phyloP scores from a whole-genome alignment of 2,888 invertebrate species.

The Zaprionus bogoriensis region DNA sequence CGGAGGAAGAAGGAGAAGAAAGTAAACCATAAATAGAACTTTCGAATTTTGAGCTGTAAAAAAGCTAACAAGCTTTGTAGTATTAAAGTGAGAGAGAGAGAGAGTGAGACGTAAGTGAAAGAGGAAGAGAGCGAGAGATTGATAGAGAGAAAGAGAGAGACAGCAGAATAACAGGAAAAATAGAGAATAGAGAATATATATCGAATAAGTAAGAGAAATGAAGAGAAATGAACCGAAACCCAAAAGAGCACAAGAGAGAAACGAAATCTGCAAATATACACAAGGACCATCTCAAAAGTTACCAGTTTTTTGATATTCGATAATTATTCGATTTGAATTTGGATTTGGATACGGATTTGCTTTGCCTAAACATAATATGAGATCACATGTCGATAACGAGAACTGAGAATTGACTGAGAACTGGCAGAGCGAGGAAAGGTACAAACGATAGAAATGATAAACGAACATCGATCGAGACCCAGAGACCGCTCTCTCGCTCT shows the following conservation, averaged over 20 bases:
- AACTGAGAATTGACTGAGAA: constrained; percentile 9
- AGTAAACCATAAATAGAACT: constrained; percentile 1
- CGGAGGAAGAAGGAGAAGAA: constrained; percentile 20
- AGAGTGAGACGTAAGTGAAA: constrained; percentile 34
- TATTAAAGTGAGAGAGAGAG: constrained; percentile 16
- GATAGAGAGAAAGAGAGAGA: constrained; percentile 31
- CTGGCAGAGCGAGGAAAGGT: constrained; percentile 3
- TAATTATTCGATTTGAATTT: constrained; percentile 13
- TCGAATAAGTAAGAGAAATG: constrained; percentile 15
- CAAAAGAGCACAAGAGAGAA: constrained; percentile 29
- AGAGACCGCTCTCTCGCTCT: constrained; percentile 47
- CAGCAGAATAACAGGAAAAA: constrained; percentile 17
- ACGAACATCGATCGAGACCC: constrained; percentile 18
- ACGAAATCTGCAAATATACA: constrained; percentile 79
- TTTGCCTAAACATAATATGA: constrained; percentile 22
- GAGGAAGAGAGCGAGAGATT: constrained; percentile 40
- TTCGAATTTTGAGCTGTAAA: constrained; percentile 28
- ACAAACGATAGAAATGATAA: constrained; percentile 13
- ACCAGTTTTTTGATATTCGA: constrained; percentile 84
- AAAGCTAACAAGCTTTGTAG: constrained; percentile 41
- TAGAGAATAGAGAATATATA: constrained; percentile 27
- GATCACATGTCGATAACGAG: constrained; percentile 6
- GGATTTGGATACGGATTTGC: background rate
- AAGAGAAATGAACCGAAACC: constrained; percentile 14
- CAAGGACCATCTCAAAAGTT: constrained; percentile 98